phyloP scores from a whole-genome alignment of 1,140 invertebrate genomes.

The Neodiprion fabricii region DNA sequence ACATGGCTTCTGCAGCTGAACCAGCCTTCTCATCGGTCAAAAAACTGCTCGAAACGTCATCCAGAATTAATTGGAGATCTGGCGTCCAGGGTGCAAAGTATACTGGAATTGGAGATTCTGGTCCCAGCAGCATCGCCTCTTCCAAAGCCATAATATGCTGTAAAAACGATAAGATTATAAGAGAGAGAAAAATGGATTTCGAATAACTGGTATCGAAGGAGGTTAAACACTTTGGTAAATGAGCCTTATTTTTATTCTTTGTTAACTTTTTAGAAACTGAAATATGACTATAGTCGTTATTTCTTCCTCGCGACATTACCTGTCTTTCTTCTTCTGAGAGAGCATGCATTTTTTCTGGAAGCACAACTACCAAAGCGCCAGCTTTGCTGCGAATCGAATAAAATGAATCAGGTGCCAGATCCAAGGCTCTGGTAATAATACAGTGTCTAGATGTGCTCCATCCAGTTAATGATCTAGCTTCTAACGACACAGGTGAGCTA shows the following conservation, averaged over 20 bases:
- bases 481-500: conserved; percentile 80
- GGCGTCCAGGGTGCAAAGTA: conserved; percentile 84
- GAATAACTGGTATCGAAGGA: not conserved
- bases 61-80: conserved; percentile 78
- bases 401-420: conserved; percentile 80
- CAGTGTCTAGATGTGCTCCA: conserved; percentile 89
- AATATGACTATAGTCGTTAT: conserved; percentile 1
- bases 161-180: no score
- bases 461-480: conserved; percentile 85
- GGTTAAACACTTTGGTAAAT: not conserved
- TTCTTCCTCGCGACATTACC: conserved; percentile 59
- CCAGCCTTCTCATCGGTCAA: conserved; percentile 64
- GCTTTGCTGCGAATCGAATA: conserved; percentile 80
- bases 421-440: conserved; percentile 79
- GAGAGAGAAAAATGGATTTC: conserved; percentile 24
- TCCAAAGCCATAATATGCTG: conserved; percentile 83
- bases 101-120: conserved; percentile 85
- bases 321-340: conserved; percentile 74
- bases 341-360: conserved; percentile 77
- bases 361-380: conserved; percentile 82
- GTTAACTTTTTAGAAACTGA: not conserved
- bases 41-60: conserved; percentile 72
- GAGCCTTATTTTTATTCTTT: no score
- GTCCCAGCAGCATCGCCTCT: conserved; percentile 75
- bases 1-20: conserved; percentile 79